Conservation (phyloP, 2,888 invertebrate species). For the Geophilus truncorum region DNA sequence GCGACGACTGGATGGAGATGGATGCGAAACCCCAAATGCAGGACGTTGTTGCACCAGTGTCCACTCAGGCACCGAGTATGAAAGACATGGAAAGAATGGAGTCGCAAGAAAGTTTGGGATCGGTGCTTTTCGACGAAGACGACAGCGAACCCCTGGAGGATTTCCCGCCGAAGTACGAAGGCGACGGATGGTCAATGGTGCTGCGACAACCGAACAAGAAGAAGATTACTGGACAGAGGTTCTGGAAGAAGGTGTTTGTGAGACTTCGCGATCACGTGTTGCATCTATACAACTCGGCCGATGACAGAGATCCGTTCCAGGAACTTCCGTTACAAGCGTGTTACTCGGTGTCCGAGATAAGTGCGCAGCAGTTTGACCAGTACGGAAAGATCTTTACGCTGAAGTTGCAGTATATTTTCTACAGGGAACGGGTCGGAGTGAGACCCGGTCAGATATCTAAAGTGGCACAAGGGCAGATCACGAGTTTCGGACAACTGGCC, state of each 20-base stretch:
- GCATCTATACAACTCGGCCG: conserved; percentile 74
- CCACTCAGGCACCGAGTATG: conserved; percentile 48
- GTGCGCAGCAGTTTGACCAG: conserved; percentile 60
- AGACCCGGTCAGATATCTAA: conserved; percentile 91
- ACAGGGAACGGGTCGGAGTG: conserved; percentile 95
- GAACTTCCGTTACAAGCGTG: conserved; percentile 90
- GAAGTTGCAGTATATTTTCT: conserved; percentile 94
- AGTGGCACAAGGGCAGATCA: conserved; percentile 70
- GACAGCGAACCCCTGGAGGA: conserved; percentile 85
- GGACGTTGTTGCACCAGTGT: conserved; percentile 40
- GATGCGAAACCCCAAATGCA: not conserved
- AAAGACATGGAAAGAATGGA: conserved; percentile 46
- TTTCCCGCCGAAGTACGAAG: conserved; percentile 69
- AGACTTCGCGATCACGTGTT: conserved; percentile 75
- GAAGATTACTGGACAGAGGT: conserved; percentile 87
- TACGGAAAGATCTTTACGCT: conserved; percentile 99
- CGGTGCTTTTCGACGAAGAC: conserved; percentile 90
- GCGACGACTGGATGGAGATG: conserved; percentile 29
- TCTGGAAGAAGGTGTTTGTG: conserved; percentile 96
- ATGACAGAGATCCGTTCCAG: conserved; percentile 88
- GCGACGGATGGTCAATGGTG: conserved; percentile 94
- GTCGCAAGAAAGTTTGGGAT: conserved; percentile 79
- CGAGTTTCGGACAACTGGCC: conserved; percentile 86
- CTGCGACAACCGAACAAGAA: conserved; percentile 93
- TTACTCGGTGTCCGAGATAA: conserved; percentile 87